These are phyloP conservation scores for Lissonota sp. DNA, from an alignment of 2,888 invertebrate genomes.

Conservation along the genomic window DNA sequence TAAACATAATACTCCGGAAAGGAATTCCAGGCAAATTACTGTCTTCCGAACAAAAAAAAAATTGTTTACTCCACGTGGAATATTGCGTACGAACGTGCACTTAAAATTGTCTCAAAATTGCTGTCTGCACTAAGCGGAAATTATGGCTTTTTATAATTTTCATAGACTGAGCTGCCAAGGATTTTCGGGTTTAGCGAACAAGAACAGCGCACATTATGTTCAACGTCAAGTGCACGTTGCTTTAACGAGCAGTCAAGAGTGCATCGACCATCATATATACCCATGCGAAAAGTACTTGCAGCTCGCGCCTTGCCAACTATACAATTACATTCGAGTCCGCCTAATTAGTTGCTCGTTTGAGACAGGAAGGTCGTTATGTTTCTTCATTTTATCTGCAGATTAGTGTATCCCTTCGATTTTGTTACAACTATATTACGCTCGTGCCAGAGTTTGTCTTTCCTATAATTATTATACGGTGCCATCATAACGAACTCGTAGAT, in stretches of 20 bases:
- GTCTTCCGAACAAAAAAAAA: too few species aligned
- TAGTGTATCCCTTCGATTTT: conserved; percentile 30
- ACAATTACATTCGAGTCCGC: conserved; percentile 61
- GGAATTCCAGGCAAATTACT: too few species aligned
- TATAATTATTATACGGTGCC: conserved; percentile 36
- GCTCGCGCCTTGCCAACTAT: conserved; percentile 13
- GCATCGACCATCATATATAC: conserved; percentile 39
- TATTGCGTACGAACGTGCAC: too few species aligned
- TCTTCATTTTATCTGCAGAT: conserved; percentile 36
- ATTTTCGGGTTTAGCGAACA: background rate
- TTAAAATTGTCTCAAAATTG: too few species aligned
- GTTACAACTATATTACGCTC: conserved; percentile 30
- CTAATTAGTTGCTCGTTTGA: conserved; percentile 62
- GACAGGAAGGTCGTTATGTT: conserved; percentile 62
- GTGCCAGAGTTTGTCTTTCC: conserved; percentile 30
- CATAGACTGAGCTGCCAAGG: background rate
- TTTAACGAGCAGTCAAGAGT: conserved; percentile 39
- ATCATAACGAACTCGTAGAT: conserved; percentile 52
- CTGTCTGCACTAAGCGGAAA: too few species aligned
- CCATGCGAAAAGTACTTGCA: conserved; percentile 21
- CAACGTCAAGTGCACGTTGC: conserved; percentile 30
- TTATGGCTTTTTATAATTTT: background rate
- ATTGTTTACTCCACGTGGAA: too few species aligned
- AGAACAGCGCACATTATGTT: background rate
- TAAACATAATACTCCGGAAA: too few species aligned